Percentiles rank a stretch among this genome's conserved stretches.
Evolutionary conservation across 2,113 vertebrate species (phyloP).

Genomic region (Stegostoma tigrinum): DNA sequence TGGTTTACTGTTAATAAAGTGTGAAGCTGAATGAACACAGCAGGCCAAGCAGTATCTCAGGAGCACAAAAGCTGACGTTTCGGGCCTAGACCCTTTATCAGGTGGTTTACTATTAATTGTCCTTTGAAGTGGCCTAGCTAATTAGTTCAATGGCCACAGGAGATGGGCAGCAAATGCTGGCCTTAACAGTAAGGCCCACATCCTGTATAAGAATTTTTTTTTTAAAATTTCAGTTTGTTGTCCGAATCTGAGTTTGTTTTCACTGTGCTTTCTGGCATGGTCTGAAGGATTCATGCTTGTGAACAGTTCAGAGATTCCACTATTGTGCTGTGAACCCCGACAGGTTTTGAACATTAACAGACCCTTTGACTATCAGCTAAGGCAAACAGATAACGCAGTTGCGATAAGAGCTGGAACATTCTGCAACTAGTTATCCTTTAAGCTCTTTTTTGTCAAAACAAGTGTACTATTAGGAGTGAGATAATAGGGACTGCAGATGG

Average conservation of each 20-base stretch:
- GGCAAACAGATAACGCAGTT: neutral
- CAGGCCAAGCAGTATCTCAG: no score
- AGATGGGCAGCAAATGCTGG: no score
- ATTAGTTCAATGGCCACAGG: no score
- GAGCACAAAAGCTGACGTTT: no score
- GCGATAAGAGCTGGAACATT: neutral
- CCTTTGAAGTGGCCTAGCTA: no score
- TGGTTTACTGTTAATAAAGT: no score
- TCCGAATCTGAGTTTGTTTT: neutral
- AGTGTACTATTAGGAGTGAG: neutral
- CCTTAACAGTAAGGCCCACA: no score
- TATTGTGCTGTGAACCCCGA: neutral
- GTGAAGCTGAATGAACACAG: no score
- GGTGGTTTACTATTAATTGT: no score
- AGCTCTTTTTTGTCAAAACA: neutral
- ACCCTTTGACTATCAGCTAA: neutral
- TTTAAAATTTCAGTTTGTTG: neutral
- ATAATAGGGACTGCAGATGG: no score
- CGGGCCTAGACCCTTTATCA: no score
- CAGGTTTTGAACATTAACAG: neutral
- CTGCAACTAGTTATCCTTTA: neutral
- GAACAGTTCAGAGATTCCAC: neutral
- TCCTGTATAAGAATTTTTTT: no score
- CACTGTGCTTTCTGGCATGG: neutral
- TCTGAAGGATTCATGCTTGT: neutral